A percentile compares a stretch with the other conserved stretches of the same genome.
These are phyloP conservation scores for Trachops cirrhosus DNA, from an alignment of 2,797 vertebrate genomes.

Conservation along the genomic window DNA sequence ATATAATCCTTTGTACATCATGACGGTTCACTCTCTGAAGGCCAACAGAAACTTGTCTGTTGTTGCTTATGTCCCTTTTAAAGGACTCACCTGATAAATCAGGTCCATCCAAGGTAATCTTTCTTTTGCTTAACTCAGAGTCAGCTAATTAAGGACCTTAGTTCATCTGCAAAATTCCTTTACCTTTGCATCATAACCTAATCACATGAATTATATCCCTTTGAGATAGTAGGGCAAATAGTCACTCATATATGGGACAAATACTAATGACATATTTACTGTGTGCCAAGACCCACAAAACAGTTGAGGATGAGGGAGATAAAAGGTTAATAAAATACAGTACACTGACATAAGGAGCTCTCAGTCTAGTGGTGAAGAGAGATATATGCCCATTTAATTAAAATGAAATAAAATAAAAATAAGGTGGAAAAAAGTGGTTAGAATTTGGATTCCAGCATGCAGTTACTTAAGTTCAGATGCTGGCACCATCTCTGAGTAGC, in stretches of 20 bases:
- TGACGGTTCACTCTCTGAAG: neutral
- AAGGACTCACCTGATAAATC: neutral
- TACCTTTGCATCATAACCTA: neutral
- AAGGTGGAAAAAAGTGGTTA: neutral
- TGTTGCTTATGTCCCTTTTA: neutral
- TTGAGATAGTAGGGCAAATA: neutral
- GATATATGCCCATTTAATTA: neutral
- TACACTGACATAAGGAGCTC: neutral
- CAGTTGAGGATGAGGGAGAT: neutral
- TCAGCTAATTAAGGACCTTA: neutral
- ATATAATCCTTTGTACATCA: neutral
- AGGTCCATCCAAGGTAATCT: neutral
- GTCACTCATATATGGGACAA: neutral
- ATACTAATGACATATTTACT: neutral
- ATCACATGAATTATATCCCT: neutral
- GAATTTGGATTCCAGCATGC: neutral
- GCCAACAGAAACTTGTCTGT: neutral
- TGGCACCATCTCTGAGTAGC: neutral
- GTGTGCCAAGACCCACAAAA: neutral
- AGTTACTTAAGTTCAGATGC: neutral
- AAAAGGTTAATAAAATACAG: neutral
- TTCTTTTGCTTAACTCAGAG: neutral
- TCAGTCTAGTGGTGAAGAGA: neutral
- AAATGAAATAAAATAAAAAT: constrained; percentile 17
- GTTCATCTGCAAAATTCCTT: neutral